Base-by-base conservation (phyloP, 2,888 invertebrate genomes). In the Galerucella nymphaeae region DNA sequence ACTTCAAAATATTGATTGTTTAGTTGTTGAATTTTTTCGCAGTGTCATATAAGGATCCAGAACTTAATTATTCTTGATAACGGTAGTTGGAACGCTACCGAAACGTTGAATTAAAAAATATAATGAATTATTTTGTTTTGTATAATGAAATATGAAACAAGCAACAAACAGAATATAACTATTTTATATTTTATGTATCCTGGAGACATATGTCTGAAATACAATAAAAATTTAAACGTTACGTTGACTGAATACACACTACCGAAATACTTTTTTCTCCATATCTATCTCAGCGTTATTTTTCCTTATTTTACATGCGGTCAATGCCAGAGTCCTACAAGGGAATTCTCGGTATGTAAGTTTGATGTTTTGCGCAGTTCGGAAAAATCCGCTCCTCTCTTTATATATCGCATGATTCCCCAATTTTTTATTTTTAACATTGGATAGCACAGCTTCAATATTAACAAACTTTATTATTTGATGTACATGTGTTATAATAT, bases 341-440 rank as follows among this genome's bases (percentile, higher is more conserved):
- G 86, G 81, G 87, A 87, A 80, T 88, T 88, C 83, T 86, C 88
- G 88, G 88, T 88, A 88, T 83, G 88, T 88, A 81, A 79, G 78
- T 74, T 77, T 73, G 70, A 71, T 68, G 72, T 74, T 38, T 71
- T 61, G 68, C 42, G 70, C 71, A 70, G 57, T 71, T 73, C 70
- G 58, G 62, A 58, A 59, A 14, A 58, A 59, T 42, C 61, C 50
- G 14, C 53, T 68, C 18, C 11, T 53, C 65, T 16, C 23, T 38
- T 48, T 70, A 63, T 38, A 55, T 41, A 20, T 70, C 23, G 63
- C 70, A 70, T 70, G 70, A 30, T 53, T 64, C 55, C 69, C 69
- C 30, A 38, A n/a, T 59, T 38, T n/a, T 9, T 69, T 61, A 50
- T 68, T 30, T 50, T 68, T 69, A 69, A 69, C 69, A 42, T 48